Base-by-base conservation (phyloP, 1,140 invertebrate genomes). In the Zaprionus taronus region DNA sequence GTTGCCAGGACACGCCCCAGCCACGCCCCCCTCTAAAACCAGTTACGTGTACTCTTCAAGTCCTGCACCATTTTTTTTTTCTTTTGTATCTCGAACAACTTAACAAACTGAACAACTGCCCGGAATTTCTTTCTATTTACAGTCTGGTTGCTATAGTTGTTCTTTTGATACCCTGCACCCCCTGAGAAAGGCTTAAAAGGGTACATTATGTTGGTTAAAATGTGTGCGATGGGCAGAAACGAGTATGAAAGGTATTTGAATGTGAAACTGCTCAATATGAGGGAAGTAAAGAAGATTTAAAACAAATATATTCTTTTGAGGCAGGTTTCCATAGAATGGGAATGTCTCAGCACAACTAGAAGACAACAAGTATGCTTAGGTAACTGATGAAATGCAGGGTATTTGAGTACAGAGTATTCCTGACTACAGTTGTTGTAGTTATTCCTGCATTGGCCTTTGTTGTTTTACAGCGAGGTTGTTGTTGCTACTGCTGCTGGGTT, bases 61-160 rank as follows among this genome's bases (percentile, higher is more conserved):
- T 44, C 44, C 49, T 24, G 17, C 47, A 44, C 55, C n/a, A n/a
- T 63, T 12, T 49, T 44, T 51, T 67, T 74, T 36, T 53, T 20
- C 34, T 63, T 70, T 70, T 74, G 41, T 61, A 55, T 47, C 74
- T 72, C 38, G 41, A n/a, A 12, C 53, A 77, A 77, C 38, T 69
- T 67, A 74, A 64, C 58, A 34, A 55, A 44, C 64, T 69, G 38
- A 60, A 62, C 74, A 79, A 64, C 68, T 68, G 57, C 31, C 66
- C 53, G 51, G 24, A 78, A 55, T 69, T 78, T 75, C 55, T 36
- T 72, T 57, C 28, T 72, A 72, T 84, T 83, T 84, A 72, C 41
- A 51, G 47, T 24, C 47, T 51, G 20, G 47, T 51, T 51, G 47
- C 47, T 51, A 24, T 51, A 51, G 22, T 24, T 51, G 47, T 51